Evolutionary conservation across 2,113 vertebrate genomes (phyloP).

Genomic region (Tachuris rubrigastra): DNA sequence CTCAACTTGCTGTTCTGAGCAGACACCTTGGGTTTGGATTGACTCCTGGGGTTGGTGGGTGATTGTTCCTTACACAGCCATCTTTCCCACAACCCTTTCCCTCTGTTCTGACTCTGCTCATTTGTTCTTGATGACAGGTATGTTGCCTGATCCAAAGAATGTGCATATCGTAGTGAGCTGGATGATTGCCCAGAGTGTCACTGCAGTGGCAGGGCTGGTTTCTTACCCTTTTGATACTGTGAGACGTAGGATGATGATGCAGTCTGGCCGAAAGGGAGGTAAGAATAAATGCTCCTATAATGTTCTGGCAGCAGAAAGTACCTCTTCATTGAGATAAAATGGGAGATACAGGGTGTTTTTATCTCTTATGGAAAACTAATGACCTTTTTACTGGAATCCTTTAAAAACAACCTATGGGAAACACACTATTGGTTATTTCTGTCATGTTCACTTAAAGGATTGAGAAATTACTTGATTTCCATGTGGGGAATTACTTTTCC

Average conservation of each 20-base stretch:
- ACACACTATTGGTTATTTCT: not conserved
- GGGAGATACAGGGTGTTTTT: not conserved
- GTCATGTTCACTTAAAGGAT: not conserved
- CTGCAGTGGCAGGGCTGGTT: slow-evolving; percentile 88
- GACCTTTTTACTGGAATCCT: not conserved
- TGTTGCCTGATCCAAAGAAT: slow-evolving; percentile 98
- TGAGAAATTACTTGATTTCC: not conserved
- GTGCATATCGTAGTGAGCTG: slow-evolving; percentile 95
- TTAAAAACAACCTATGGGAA: not conserved
- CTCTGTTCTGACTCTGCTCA: not conserved
- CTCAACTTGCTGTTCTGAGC: not conserved
- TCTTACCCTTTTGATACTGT: slow-evolving; percentile 99
- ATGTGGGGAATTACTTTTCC: not conserved
- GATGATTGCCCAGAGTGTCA: slow-evolving; percentile 98
- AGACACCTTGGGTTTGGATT: not conserved
- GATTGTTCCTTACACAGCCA: not conserved
- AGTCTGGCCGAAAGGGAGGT: slow-evolving; percentile 99
- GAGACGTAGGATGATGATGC: slow-evolving; percentile 99
- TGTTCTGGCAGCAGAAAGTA: not conserved
- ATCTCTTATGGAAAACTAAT: not conserved
- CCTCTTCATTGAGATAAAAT: not conserved
- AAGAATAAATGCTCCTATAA: slow-evolving; percentile 42
- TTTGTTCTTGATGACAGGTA: slow-evolving; percentile 79
- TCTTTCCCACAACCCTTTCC: not conserved
- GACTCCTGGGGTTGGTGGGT: not conserved